phyloP scores from a whole-genome alignment of 2,797 vertebrate genomes.

The Pseudomugil tenellus region DNA sequence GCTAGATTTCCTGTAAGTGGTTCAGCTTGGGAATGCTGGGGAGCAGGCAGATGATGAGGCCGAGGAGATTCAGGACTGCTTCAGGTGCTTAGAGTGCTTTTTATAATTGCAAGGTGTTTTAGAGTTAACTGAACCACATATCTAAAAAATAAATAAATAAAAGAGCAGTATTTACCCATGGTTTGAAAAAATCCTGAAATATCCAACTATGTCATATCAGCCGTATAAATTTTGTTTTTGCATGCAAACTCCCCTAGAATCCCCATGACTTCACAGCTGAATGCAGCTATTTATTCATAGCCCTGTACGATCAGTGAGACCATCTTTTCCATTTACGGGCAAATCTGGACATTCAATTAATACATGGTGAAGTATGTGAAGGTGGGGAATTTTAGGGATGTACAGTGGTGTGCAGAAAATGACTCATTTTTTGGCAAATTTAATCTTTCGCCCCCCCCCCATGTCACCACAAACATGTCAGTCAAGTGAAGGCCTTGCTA shows the following conservation, averaged over 20 bases:
- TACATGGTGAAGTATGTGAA: conserved; percentile 41
- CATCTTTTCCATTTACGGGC: conserved; percentile 59
- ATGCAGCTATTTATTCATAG: conserved; percentile 39
- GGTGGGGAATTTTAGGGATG: conserved; percentile 66
- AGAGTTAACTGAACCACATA: background rate
- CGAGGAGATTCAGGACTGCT: conserved; percentile 11
- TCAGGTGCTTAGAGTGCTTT: background rate
- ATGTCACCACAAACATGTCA: conserved; percentile 24
- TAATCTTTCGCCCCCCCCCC: conserved; percentile 22
- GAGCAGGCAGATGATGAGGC: conserved; percentile 21
- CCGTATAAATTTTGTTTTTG: conserved; percentile 41
- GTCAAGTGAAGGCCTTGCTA: conserved; percentile 19
- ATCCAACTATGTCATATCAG: conserved; percentile 7
- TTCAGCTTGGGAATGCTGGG: conserved; percentile 41
- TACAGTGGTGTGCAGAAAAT: conserved; percentile 53
- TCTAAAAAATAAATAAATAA: background rate
- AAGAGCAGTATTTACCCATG: background rate
- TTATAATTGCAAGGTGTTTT: background rate
- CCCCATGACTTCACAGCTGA: conserved; percentile 54
- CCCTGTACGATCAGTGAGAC: conserved; percentile 54
- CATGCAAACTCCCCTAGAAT: conserved; percentile 74
- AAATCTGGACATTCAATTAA: conserved; percentile 54
- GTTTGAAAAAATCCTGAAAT: background rate
- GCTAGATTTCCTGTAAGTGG: conserved; percentile 40
- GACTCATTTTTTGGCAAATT: conserved; percentile 61